phyloP scores from a whole-genome alignment of 2,888 invertebrate species.

The Tachina grossa region DNA sequence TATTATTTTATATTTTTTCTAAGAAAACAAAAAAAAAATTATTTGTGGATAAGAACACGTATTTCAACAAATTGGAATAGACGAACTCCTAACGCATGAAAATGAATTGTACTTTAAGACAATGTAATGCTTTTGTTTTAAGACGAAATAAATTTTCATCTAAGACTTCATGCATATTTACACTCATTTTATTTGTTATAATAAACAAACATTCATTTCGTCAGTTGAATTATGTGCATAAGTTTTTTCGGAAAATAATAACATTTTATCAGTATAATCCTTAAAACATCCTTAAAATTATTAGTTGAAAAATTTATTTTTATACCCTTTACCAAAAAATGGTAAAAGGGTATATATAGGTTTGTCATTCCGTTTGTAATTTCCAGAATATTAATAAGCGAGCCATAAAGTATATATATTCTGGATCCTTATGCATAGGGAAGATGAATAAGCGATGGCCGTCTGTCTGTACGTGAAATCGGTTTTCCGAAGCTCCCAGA shows the following conservation, averaged over 20 bases:
- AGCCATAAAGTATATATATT: too few relatives aligned
- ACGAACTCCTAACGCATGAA: slow-evolving; percentile 16
- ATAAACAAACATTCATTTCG: slow-evolving; percentile 10
- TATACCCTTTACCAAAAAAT: too few relatives aligned
- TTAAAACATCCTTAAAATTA: too few relatives aligned
- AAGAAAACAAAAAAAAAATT: background rate
- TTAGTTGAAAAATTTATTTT: too few relatives aligned
- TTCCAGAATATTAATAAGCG: too few relatives aligned
- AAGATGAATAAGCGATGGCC: too few relatives aligned
- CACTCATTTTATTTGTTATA: background rate
- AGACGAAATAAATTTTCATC: slow-evolving; percentile 16
- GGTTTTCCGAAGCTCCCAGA: too few relatives aligned
- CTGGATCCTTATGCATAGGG: too few relatives aligned
- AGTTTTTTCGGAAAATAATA: background rate
- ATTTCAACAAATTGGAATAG: slow-evolving; percentile 42
- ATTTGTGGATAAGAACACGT: slow-evolving; percentile 28
- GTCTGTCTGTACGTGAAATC: too few relatives aligned
- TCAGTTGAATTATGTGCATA: slow-evolving; percentile 14
- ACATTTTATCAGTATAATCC: too few relatives aligned
- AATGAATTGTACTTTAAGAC: slow-evolving; percentile 22
- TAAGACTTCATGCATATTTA: slow-evolving; percentile 16
- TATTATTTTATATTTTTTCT: slow-evolving; percentile 7
- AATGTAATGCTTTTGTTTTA: slow-evolving; percentile 8
- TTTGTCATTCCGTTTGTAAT: too few relatives aligned
- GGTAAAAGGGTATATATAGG: too few relatives aligned